A percentile compares a stretch with the other conserved stretches of the same genome.
Evolutionary conservation across 1,140 invertebrate genomes (phyloP).

Genomic region (Hyles euphorbiae): DNA sequence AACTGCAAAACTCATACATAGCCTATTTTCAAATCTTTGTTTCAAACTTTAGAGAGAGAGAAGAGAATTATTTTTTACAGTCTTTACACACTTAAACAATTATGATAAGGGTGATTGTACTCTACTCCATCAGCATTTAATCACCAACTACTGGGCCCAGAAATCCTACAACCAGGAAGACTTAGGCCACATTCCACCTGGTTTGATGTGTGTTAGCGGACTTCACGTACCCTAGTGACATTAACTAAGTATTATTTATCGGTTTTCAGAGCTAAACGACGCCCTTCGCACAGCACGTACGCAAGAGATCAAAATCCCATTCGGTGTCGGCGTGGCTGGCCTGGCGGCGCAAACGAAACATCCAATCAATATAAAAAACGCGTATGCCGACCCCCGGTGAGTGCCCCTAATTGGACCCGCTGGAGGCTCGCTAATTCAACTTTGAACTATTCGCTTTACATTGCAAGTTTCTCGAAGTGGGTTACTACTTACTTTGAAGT

Average conservation of each 20-base stretch:
- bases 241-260: background rate
- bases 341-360: slow-evolving; percentile 91
- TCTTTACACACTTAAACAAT: no score
- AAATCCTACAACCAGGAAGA: no score
- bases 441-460: background rate
- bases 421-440: background rate
- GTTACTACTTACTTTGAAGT: background rate
- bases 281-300: slow-evolving; percentile 82
- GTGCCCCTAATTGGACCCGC: background rate
- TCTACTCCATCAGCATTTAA: no score
- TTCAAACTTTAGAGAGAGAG: no score
- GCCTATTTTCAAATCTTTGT: no score
- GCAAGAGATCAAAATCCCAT: slow-evolving; percentile 91
- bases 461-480: no score
- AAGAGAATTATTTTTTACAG: no score
- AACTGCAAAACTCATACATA: no score
- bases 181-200: no score
- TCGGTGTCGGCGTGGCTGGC: slow-evolving; percentile 93
- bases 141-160: no score
- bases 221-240: background rate
- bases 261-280: slow-evolving; percentile 81
- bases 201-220: no score
- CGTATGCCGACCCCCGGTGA: slow-evolving; percentile 84
- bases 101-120: no score
- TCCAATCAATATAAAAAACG: slow-evolving; percentile 93